phyloP scores from a whole-genome alignment of 2,113 vertebrate genomes.

The Speoplatyrhinus poulsoni region DNA sequence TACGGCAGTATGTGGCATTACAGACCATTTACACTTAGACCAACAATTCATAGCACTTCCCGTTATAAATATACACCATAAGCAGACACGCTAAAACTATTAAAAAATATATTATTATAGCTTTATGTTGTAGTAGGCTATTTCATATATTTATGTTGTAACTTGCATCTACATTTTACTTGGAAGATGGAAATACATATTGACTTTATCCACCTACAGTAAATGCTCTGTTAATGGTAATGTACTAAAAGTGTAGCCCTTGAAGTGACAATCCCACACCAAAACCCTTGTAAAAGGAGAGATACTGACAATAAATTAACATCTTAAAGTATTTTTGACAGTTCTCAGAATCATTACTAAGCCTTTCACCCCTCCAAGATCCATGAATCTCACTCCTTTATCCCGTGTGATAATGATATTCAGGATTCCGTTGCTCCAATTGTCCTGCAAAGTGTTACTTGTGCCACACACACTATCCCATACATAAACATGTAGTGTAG shows the following conservation, averaged over 20 bases:
- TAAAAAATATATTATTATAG: background rate
- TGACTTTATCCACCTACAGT: background rate
- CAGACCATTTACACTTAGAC: no score
- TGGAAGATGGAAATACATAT: no score
- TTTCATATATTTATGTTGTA: no score
- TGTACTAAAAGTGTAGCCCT: background rate
- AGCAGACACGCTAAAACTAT: background rate
- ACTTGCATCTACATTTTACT: no score
- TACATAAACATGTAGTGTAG: slow-evolving; percentile 37
- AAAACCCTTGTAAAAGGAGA: slow-evolving; percentile 55
- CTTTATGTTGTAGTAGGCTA: no score
- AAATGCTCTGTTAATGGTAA: background rate
- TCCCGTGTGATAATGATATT: slow-evolving; percentile 52
- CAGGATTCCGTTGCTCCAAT: slow-evolving; percentile 29
- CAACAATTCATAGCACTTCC: no score
- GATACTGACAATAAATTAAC: slow-evolving; percentile 64
- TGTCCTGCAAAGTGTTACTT: slow-evolving; percentile 58
- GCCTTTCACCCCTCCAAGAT: slow-evolving; percentile 58
- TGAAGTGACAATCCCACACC: slow-evolving; percentile 30
- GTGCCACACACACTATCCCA: slow-evolving; percentile 14
- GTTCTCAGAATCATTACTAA: slow-evolving; percentile 38
- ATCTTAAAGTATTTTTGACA: slow-evolving; percentile 62
- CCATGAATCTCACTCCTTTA: slow-evolving; percentile 61
- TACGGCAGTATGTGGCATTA: no score
- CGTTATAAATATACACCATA: background rate